Evolutionary conservation across 1,140 invertebrate genomes (phyloP), one percentile per base, ranked within the genome.

Genomic region (Popillia japonica): DNA sequence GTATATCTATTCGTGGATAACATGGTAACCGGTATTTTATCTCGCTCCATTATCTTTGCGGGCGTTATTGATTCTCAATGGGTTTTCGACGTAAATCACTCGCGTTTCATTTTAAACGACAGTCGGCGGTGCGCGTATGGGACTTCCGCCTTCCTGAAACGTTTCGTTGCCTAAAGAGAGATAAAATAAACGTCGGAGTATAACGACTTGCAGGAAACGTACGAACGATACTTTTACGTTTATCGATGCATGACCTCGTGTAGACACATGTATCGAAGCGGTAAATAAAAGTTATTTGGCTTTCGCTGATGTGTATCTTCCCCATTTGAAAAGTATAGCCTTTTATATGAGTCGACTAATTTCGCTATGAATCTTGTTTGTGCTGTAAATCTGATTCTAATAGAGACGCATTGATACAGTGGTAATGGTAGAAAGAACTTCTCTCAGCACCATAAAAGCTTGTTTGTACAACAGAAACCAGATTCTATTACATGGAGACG

Each of bases 21-120:
- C 17, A 55, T 55, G 48, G 2, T 55, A 55, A 55, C 14, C 48
- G 14, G 48, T 17, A 55, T n/a, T 55, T 55, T 55, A 55, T 55
- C 48, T 55, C 48, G 48, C n/a, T 17, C 48, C 48, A 55, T 55
- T 55, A 55, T 55, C 48, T 55, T 48, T 55, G n/a, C 14, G 14
- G 48, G 48, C 48, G 48, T 55, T 55, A 55, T 55, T 55, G 48
- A 55, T 55, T 55, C 48, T 55, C 48, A 55, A 55, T 55, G 17
- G 48, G 48, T 55, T n/a, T 55, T 55, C 48, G 17, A 55, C 48
- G 48, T 55, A 55, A 55, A 55, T 55, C 48, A 55, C 48, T n/a
- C 48, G 48, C 48, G 48, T 55, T 55, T 55, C 48, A 55, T 17
- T 55, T 55, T 55, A 55, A 55, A n/a, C 48, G 48, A 55, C 48